Evolutionary conservation across 2,888 invertebrate genomes (phyloP).

Genomic region (Shargacucullia verbasci): DNA sequence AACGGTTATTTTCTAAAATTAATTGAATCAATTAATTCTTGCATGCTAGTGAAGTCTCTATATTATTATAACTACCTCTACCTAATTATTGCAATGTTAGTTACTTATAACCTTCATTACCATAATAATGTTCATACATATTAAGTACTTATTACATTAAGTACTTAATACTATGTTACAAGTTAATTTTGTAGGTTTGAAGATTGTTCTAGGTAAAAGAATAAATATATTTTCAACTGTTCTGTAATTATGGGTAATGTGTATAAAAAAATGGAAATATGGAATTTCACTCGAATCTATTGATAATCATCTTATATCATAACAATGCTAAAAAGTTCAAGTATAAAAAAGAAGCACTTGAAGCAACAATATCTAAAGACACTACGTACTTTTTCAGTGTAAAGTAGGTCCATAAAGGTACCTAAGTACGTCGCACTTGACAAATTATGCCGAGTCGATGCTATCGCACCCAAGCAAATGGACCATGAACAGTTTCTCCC

Average conservation of each 20-base stretch:
- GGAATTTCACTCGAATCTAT: too few relatives aligned
- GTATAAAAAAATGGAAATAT: too few relatives aligned
- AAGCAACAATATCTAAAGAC: not conserved
- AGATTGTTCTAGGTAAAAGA: too few relatives aligned
- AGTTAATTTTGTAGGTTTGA: too few relatives aligned
- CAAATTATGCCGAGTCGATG: conserved; percentile 35
- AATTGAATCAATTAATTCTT: conserved; percentile 1
- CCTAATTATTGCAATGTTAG: conserved; percentile 9
- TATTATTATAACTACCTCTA: conserved; percentile 4
- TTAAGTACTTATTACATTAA: too few relatives aligned
- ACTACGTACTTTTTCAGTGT: not conserved
- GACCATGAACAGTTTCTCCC: conserved; percentile 45
- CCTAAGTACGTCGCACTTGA: conserved; percentile 16
- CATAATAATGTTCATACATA: not conserved
- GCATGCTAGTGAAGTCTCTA: conserved; percentile 1
- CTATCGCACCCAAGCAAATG: conserved; percentile 42
- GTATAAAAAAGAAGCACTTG: too few relatives aligned
- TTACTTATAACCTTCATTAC: conserved; percentile 3
- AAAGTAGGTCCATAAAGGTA: conserved; percentile 9
- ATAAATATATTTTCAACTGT: too few relatives aligned
- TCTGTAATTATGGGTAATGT: too few relatives aligned
- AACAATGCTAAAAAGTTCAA: too few relatives aligned
- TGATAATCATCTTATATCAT: too few relatives aligned
- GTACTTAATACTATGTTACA: too few relatives aligned
- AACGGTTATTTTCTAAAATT: not conserved